Percentiles rank a stretch among this genome's conserved stretches.
phyloP scores from a whole-genome alignment of 2,797 vertebrate genomes.

The Silurus lanzhouensis region DNA sequence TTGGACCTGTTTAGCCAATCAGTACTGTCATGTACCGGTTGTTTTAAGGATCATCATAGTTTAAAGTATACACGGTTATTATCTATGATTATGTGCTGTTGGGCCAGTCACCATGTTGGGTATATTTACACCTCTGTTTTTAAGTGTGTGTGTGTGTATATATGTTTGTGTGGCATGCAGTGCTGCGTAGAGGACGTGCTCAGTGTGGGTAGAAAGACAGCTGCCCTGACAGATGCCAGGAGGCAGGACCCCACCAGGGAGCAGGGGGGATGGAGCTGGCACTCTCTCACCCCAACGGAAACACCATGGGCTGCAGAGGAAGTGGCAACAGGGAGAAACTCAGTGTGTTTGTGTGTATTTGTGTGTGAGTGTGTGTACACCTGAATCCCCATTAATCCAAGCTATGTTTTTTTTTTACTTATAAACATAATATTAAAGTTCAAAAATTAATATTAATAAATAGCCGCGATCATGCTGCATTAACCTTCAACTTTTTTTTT shows the following conservation, averaged over 20 bases:
- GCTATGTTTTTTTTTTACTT: constrained; percentile 16
- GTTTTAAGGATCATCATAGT: constrained; percentile 33
- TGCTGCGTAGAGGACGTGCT: constrained; percentile 75
- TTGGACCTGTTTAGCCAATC: constrained; percentile 34
- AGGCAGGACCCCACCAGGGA: constrained; percentile 85
- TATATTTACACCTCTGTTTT: constrained; percentile 25
- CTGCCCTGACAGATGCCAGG: constrained; percentile 84
- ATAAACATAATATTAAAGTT: neutral
- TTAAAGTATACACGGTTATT: constrained; percentile 26
- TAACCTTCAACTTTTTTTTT: neutral
- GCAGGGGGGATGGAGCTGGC: constrained; percentile 79
- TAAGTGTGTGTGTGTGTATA: constrained; percentile 49
- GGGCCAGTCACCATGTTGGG: constrained; percentile 15
- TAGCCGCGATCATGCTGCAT: neutral
- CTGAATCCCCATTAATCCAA: constrained; percentile 41
- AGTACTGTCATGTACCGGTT: constrained; percentile 33
- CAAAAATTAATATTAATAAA: neutral
- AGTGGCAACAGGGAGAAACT: constrained; percentile 82
- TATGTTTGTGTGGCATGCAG: constrained; percentile 53
- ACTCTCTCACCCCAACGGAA: constrained; percentile 82
- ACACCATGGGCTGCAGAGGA: constrained; percentile 83
- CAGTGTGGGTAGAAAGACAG: constrained; percentile 75
- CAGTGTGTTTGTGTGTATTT: constrained; percentile 59
- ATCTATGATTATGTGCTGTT: constrained; percentile 30
- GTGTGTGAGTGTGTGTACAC: constrained; percentile 57